Base-by-base conservation (phyloP, 2,888 invertebrate species). In the Strigamia crassipes region DNA sequence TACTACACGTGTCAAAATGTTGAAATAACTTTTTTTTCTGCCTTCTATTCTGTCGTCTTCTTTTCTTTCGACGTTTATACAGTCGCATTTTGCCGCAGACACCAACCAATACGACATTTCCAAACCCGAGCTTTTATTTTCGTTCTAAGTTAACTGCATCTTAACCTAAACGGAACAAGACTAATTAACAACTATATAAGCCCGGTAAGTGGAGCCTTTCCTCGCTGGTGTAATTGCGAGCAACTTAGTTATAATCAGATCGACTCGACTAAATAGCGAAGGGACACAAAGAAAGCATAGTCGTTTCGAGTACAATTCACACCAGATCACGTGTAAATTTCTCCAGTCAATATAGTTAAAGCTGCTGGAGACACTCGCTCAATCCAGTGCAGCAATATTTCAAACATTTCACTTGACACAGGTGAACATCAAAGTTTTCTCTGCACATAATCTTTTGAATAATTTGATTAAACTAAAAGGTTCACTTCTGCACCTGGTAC, bases 391-490 rank as follows among this genome's bases (percentile, higher is more conserved):
- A 18, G 73, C 73, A 12, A 73, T 73, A 73, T 73, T 73, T 73
- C 31, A 73, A 31, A 73, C 73, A 73, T 73, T 66, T 73, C 73
- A 73, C 15, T 27, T 73, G 73, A 27, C 73, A 73, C 73, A 73
- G 73, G 73, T 73, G 73, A 73, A 73, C 73, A 31, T 13, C 23
- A 73, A 73, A 73, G 27, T 73, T 73, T 31, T 73, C 73, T 73
- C 31, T 73, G 27, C 73, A 73, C 73, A 73, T 73, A 73, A 73
- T 73, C 56, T 73, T 73, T 73, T 31, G 73, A 73, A 27, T 73
- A 73, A 73, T 73, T 73, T 73, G 73, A 73, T 73, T 73, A 73
- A 73, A 73, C 73, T 73, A 73, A 73, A 73, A 73, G 73, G 73
- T 73, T 73, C 73, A 31, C 73, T 73, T 73, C 73, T 73, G 73